Evolutionary conservation across 2,113 vertebrate species (phyloP), one percentile per base, ranked within the genome.

Genomic region (Emydura subglobosa): DNA sequence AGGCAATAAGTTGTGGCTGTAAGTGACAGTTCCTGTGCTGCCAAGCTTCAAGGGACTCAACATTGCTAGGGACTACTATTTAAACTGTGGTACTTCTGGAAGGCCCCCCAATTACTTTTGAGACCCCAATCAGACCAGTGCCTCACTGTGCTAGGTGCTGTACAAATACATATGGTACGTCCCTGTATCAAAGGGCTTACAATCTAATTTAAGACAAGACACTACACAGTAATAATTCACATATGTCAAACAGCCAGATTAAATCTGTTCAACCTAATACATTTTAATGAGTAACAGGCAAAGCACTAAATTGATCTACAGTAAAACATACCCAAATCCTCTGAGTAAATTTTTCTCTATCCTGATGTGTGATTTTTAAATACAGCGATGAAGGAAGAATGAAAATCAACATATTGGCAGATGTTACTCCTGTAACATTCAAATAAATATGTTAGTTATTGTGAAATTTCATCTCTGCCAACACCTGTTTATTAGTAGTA

Each of bases 361-460:
- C 98, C 55, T 98, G 97, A 51, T 96, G 97, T 47, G 97, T 98
- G 87, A 99, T 98, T 98, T 98, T 99, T 96, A 99, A 97, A 94
- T 99, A 99, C 79, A 99, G 92, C 0, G 98, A 98, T 2, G 98
- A 98, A 83, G 98, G 98, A 89, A 99, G 98, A 95, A 99, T 98
- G 97, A 99, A 99, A 95, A 99, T 99, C 93, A 99, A 96, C 98
- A 98, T 98, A 92, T 99, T 99, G 79, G 98, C 98, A 91, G 98
- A 98, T 57, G 98, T 98, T 79, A 98, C 98, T 10, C 98, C 98
- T 99, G 96, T 19, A 96, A 97, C 96, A 97, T 76, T 82, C 50
- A 93, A 94, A 94, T 14, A 82, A 85, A 86, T 54, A 5, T 50
- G 51, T 53, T 81, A 55, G 14, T 94, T 93, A 96, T 3, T 47